Evolutionary conservation across 2,797 vertebrate genomes (phyloP), one percentile per base, ranked within the genome.

Genomic region (Falco columbarius): DNA sequence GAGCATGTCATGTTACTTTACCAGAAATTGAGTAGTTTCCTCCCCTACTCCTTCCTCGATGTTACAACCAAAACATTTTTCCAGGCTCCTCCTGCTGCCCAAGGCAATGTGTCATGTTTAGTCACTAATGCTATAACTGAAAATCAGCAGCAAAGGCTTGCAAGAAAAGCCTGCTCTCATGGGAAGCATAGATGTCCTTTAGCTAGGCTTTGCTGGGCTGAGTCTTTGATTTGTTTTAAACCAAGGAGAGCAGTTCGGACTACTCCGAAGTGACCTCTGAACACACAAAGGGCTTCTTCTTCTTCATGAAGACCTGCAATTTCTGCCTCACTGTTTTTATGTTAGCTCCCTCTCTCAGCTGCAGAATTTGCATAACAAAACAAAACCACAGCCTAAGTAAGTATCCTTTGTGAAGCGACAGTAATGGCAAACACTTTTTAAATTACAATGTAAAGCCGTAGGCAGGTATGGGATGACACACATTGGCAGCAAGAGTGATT

Each of bases 291-390:
- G 46, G 40, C 63, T 76, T 80, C 81, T 87, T 76, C 68, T 36
- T 93, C 84, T 74, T 75, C 65, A 72, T 61, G 73, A 81, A 44
- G 46, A 72, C 61, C 19, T 47, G 42, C 42, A 89, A 66, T 85
- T 95, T 77, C 65, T 87, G 56, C 54, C 49, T 87, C 44, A 19
- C n/a, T 71, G 14, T 77, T 88, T 89, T 36, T 34, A 40, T 27
- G 32, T 59, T 62, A 61, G 47, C 74, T 72, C 32, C 14, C 27
- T 36, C 75, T 70, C 46, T 65, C 86, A 91, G 90, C 89, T 94
- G 86, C 90, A 86, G 3, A 58, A 92, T 93, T 95, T 94, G 40
- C 90, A 77, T 65, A 77, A 93, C 58, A 89, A 92, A 93, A 40
- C 62, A 34, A 84, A 89, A 54, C 30, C 19, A 52, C 54, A 56